Evolutionary conservation across 2,113 vertebrate species (phyloP).

Genomic region (Sinocyclocheilus rhinocerous): DNA sequence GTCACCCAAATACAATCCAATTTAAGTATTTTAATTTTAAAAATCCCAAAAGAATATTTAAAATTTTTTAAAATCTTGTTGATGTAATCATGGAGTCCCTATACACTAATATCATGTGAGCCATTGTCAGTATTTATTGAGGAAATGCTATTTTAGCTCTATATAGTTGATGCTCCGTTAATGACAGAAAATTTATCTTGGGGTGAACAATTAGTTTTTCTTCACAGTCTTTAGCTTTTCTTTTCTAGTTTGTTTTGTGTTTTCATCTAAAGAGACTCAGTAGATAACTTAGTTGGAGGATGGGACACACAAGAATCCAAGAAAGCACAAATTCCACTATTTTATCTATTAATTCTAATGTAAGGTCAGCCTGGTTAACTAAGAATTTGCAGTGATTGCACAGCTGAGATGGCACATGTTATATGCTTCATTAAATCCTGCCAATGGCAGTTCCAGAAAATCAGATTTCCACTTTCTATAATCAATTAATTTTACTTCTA

Average conservation of each 20-base stretch:
- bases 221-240: not conserved
- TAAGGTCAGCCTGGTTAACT: not conserved
- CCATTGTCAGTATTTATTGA: too few relatives aligned
- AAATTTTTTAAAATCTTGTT: too few relatives aligned
- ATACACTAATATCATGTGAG: too few relatives aligned
- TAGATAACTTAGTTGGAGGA: not conserved
- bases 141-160: too few relatives aligned
- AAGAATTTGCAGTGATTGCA: not conserved
- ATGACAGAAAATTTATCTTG: too few relatives aligned
- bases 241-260: not conserved
- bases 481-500: not conserved
- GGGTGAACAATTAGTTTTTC: not conserved
- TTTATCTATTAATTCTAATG: not conserved
- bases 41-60: too few relatives aligned
- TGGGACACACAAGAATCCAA: not conserved
- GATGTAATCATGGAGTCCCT: too few relatives aligned
- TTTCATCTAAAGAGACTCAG: not conserved
- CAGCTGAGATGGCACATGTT: not conserved
- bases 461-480: slow-evolving; percentile 1
- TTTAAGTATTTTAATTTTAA: too few relatives aligned
- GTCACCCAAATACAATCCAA: too few relatives aligned
- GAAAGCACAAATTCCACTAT: not conserved
- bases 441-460: not conserved
- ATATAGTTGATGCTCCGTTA: too few relatives aligned
- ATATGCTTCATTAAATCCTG: not conserved